Base-by-base conservation (phyloP, 2,888 invertebrate genomes). In the Carpatolechia fugitivella region DNA sequence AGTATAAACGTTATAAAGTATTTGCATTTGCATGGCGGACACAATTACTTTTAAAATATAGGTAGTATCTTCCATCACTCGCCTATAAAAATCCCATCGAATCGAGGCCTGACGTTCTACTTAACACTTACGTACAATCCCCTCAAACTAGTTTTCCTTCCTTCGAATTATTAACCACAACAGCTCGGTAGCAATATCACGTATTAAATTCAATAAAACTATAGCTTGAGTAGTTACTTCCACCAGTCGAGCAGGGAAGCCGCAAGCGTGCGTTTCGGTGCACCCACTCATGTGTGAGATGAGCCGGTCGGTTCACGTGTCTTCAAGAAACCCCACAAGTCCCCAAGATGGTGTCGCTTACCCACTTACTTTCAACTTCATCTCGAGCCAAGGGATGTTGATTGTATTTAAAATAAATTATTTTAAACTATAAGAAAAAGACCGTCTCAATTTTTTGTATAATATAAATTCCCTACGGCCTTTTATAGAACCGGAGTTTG, bases 281-380 rank as follows among this genome's bases (percentile, higher is more conserved):
- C 62, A 56, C 54, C 60, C 74, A 74, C 59, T 83, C 79, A 80
- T 62, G 80, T 76, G 81, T 82, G 78, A 75, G 60, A 80, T 63
- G 69, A 80, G 74, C 74, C 66, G 73, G 69, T 70, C 69, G 65
- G 63, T 68, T 80, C 69, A 72, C 74, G 66, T 75, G 69, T 76
- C 77, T 72, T 62, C 56, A 59, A 56, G 83, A 85, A 85, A 68
- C 82, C 85, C 55, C 75, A 69, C 58, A 59, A 68, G 55, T 16
- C 55, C 47, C 30, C 50, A 41, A 52, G 51, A 54, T 54, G 52
- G 61, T 64, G 60, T 64, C 57, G 52, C 33, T 56, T 55, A 59
- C 59, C 59, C 14, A 59, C 61, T 62, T 61, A 63, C 55, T 52
- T 24, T 40, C 18, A 16, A 14, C 36, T 36, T 36, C 36, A 36